Evolutionary conservation across 1,140 invertebrate genomes (phyloP), one percentile per base, ranked within the genome.

Genomic region (Aphaenogaster floridana): DNA sequence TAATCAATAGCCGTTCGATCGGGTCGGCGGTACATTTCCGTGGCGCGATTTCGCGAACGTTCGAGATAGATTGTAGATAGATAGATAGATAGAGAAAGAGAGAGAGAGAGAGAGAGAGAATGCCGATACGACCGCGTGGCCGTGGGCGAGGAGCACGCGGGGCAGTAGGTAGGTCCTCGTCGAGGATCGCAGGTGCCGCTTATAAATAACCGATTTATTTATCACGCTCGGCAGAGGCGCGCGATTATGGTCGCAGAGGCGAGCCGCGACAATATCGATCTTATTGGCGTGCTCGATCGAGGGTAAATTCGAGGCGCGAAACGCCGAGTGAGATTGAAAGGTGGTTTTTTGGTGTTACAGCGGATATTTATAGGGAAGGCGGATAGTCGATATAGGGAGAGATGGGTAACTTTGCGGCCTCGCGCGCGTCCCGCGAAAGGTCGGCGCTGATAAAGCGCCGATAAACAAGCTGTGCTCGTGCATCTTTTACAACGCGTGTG

Each of bases 1-100:
- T 85, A 90, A 92, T 92, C 91, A 71, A 92, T 91, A 91, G 61
- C 17, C 74, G 79, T 88, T 90, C 88, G 88, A 90, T 90, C 88
- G 74, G 9, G 74, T 48, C 84, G 45, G 63, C 48, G 81, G 85
- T 89, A 91, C 48, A 71, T 89, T 91, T 91, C 90, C 88, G 57
- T 86, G 89, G 78, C 54, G 52, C 84, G 39, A 69, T 85, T 80
- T 79, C 63, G 54, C 34, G 34, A 50, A 50, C 76, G 17, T 52
- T 59, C 15, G 17, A 71, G 50, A 81, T 45, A 52, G 21, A 21
- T 21, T 21, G 34, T 45, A 71, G 39, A 48, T 2, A 72, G 21
- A 64, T 1, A 77, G 11, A 45, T 2, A 54, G 57, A 42, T 15
- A 54, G 21, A 69, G 11, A 57, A 15, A 34, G 79, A 72, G 80